phyloP scores from a whole-genome alignment of 2,113 vertebrate species.

The Castor canadensis region DNA sequence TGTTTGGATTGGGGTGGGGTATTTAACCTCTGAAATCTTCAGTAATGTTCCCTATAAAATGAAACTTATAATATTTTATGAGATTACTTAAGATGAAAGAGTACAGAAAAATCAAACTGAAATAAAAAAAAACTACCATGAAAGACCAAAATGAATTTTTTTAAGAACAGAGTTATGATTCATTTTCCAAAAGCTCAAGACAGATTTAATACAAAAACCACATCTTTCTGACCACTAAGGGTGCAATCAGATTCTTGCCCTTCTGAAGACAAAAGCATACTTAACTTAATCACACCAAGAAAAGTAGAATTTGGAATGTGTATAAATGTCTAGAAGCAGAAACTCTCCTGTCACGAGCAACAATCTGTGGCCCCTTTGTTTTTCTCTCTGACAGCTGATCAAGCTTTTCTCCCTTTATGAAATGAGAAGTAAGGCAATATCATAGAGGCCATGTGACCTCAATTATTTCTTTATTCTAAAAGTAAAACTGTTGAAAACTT shows the following conservation, averaged over 20 bases:
- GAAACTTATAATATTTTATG: neutral
- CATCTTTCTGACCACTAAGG: neutral
- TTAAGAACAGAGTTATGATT: neutral
- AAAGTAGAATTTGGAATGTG: neutral
- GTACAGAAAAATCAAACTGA: neutral
- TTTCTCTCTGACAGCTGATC: neutral
- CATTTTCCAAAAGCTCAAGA: slow-evolving; percentile 44
- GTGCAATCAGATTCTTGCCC: neutral
- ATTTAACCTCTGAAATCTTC: neutral
- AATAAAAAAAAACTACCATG: neutral
- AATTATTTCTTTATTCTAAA: neutral
- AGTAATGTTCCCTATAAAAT: neutral
- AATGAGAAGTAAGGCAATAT: neutral
- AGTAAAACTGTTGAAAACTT: neutral
- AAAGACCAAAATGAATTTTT: neutral
- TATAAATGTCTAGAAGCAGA: neutral
- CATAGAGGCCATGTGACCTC: neutral
- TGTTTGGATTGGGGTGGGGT: neutral
- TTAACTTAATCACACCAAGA: neutral
- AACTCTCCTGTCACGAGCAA: neutral
- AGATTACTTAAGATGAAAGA: neutral
- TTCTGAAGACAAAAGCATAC: neutral
- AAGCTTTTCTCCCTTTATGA: neutral
- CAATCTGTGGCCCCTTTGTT: neutral
- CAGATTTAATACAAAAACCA: neutral